Evolutionary conservation across 2,888 invertebrate species (phyloP), one percentile per base, ranked within the genome.

Genomic region (Campoletis raptor): DNA sequence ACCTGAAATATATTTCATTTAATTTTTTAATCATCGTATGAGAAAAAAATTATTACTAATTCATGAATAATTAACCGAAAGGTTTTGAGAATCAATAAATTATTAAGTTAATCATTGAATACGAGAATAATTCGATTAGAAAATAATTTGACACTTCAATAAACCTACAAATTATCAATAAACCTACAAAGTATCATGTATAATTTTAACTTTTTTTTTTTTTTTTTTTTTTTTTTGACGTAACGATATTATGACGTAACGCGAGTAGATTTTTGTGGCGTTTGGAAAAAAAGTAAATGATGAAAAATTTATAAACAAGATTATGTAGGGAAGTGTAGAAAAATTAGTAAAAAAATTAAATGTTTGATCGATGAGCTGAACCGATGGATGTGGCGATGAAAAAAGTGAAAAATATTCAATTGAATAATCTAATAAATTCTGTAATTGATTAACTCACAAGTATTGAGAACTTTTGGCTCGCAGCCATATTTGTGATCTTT

Each of bases 401-500:
- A 48, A 48, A 48, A 45, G 30, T 70, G 2, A 30, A 79, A 52
- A 57, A 30, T 30, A 30, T 61, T 15, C 15, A 10, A 30, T 1
- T 24, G 0, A 3, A 54, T 81, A 40, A 74, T 36, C 24, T 18
- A 64, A 52, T 21, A 2, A 24, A 30, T 74, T 74, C 30, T 7
- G 15, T 30, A 24, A 24, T 40, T 2, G 37, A 36, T 69, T 15
- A 97, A 96, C 93, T 96, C 95, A 87, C 97, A 97, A 74, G 97
- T 96, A 69, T 95, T 95, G 12, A 97, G 93, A 57, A 95, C 94
- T 89, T 95, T 96, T 5, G 97, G 97, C 92, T 97, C 97, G 52
- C 93, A 94, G 2, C 96, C 96, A 91, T 97, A 97, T 37, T 95
- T 95, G 92, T 96, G 97, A 57, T 96, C 95, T 90, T 96, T 96